Evolutionary conservation across 2,888 invertebrate genomes (phyloP), one percentile per base, ranked within the genome.

Genomic region (Acrobasis suavella): DNA sequence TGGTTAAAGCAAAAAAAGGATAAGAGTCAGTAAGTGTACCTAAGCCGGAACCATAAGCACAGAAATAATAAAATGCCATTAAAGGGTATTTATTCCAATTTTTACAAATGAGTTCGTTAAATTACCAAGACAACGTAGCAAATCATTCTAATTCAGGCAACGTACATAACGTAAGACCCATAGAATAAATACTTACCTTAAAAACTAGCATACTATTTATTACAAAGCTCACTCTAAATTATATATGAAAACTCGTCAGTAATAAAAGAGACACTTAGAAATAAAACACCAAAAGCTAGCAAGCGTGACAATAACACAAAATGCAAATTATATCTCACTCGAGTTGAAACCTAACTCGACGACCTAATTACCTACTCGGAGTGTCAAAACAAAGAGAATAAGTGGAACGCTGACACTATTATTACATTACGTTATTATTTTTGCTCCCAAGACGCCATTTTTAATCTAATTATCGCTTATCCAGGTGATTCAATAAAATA

Each of bases 361-460:
- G 46, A 46, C 14, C 46, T 46, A 46, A 46, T 46, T 46, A 46
- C n/a, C 46, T 46, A 14, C 46, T 46, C 46, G 46, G n/a, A 46
- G 46, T 46, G 46, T 46, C 46, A 46, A 46, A 46, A 46, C 46
- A 46, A 46, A 46, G 46, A 9, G 42, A 46, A n/a, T 46, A 46
- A 46, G 46, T 46, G 46, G 46, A 46, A 46, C 46, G 46, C 46
- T 46, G 46, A 46, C 46, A 46, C 46, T 46, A 46, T 46, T 46
- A 46, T 46, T n/a, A 42, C 42, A 14, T 42, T 42, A 42, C 14
- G 14, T 42, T 42, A 42, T 42, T 42, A 42, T 42, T 42, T 42
- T 42, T 42, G 42, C 14, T 10, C 42, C 42, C 42, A 12, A 9
- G 42, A 42, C 42, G 42, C 42, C 42, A 42, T 42, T 42, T 42